Percentiles rank a stretch among this genome's conserved stretches.
These are phyloP conservation scores for Phyto melanocephala DNA, from an alignment of 2,888 invertebrate genomes.

Conservation along the genomic window DNA sequence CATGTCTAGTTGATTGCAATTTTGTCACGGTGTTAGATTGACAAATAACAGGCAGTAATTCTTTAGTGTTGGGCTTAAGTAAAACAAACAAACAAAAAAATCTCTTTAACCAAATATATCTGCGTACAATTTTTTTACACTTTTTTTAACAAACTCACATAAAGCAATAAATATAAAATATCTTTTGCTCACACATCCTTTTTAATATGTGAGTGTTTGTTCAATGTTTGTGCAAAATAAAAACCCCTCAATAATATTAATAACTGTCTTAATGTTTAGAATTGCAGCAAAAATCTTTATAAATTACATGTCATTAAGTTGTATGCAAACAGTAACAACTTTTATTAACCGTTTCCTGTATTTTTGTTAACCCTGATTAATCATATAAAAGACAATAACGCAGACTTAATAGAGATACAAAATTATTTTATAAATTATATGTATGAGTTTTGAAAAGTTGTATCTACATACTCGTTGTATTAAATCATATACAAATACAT, in stretches of 20 bases:
- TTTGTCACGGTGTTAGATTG: conserved; percentile 71
- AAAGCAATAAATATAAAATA: not conserved
- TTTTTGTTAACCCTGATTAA: conserved; percentile 44
- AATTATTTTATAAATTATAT: not conserved
- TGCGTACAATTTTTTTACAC: not conserved
- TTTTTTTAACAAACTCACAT: too few species aligned
- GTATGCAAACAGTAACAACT: conserved; percentile 55
- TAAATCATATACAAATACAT: not conserved
- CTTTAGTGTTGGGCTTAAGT: conserved; percentile 4
- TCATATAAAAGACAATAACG: conserved; percentile 22
- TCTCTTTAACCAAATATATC: not conserved
- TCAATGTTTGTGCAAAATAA: not conserved
- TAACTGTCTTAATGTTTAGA: conserved; percentile 31
- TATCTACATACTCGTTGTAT: not conserved
- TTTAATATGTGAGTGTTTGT: not conserved
- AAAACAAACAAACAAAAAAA: conserved; percentile 14
- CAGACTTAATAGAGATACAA: not conserved
- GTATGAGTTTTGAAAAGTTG: not conserved
- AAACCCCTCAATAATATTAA: conserved; percentile 12
- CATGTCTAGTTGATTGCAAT: conserved; percentile 71
- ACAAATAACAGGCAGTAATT: conserved; percentile 65
- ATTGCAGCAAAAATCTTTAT: conserved; percentile 44
- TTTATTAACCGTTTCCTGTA: conserved; percentile 34
- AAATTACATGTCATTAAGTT: conserved; percentile 53
- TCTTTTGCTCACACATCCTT: not conserved